Evolutionary conservation across 2,888 invertebrate genomes (phyloP), one percentile per base, ranked within the genome.

Genomic region (Eupithecia dodoneata): DNA sequence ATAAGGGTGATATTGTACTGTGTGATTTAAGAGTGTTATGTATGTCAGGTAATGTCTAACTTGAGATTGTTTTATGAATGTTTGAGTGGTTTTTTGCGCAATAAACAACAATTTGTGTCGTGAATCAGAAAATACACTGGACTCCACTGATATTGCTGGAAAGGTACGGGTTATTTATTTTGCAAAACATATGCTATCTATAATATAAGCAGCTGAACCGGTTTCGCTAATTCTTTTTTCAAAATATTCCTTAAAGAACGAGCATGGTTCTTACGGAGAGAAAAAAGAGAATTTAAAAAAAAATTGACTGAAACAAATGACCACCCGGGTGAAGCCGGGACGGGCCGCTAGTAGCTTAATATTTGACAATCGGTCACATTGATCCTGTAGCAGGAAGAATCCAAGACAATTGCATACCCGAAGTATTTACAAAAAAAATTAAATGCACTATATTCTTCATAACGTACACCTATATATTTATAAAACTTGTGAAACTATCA

Each of bases 51-150:
- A 6, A 52, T 59, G 59, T 73, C 67, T 45, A 59, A 52, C 67
- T 69, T 44, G 70, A 79, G 74, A 80, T 81, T 82, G 76, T 76
- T 74, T 76, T 72, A 71, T 79, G 66, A 59, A 79, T 77, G 71
- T 77, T 78, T 72, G 5, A 77, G 72, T n/a, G 67, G 42, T 66
- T n/a, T 44, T 66, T 45, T 71, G 18, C 13, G 72, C 55, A 15
- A 47, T 72, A 67, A 59, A 67, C 7, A 71, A 67, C 66, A 52
- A 18, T 18, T 18, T 18, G 30, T 12, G 12, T 4, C 63, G 30
- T 30, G 18, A 12, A 12, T 30, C 30, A 2, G 30, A 18, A 7
- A 59, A 59, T 0, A 18, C 3, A n/a, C 6, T 10, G 3, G 9
- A 10, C 18, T 30, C 18, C 1, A 55, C n/a, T 59, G 59, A 30